Evolutionary conservation across 2,888 invertebrate genomes (phyloP), one percentile per base, ranked within the genome.

Genomic region (Pammene fasciana): DNA sequence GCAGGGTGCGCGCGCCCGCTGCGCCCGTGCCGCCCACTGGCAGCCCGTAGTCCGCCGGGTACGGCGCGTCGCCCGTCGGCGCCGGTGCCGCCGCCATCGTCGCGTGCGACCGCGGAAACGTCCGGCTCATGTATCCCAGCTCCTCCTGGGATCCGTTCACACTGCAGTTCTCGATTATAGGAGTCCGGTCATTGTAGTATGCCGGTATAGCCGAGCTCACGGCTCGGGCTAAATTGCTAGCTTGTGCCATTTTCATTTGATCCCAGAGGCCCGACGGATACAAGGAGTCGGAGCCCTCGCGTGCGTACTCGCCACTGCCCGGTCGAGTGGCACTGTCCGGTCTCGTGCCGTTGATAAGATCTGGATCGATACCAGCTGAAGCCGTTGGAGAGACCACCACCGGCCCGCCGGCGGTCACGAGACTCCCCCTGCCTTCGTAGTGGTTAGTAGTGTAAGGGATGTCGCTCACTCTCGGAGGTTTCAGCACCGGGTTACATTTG

Each of bases 211-310:
- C 93, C 45, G 93, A 90, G 76, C 94, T 93, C 55, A 93, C 93
- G 26, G 94, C 93, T 56, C 95, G 93, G 61, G 95, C 94, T 73
- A 95, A 84, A 81, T 93, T 94, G 67, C 86, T 86, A 45, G 92
- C 90, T 73, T 91, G 93, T 81, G 82, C 87, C 85, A 92, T 86
- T 81, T 89, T 90, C 83, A 90, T 88, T 76, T 94, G 93, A 76
- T 96, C 96, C 97, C 97, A 97, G 59, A 97, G 87, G 11, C 96
- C 96, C 14, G 96, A 96, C 13, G 97, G 96, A 83, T 97, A 97
- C 8, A 97, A 88, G 1, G 96, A 96, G 79, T 96, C 96, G 72
- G 95, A 94, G 71, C 94, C 94, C 76, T 96, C 95, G 48, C 96
- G 93, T 75, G 95, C 95, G 82, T 96, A 97, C 78, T 96, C 96